These are phyloP conservation scores for Pollenia griseotomentosa DNA, from an alignment of 2,888 invertebrate genomes.

Conservation along the genomic window DNA sequence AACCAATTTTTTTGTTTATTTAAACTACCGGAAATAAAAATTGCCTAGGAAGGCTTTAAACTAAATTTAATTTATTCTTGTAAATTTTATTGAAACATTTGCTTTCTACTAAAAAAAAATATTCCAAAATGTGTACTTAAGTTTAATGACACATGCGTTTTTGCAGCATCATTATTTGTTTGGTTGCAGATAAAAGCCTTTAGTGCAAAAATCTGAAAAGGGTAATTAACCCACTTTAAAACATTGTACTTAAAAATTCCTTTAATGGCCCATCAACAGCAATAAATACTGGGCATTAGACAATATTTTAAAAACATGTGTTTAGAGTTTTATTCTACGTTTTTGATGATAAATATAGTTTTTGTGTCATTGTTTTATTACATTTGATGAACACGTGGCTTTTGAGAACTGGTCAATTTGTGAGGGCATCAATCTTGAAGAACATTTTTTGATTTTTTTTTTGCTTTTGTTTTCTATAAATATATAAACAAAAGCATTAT, in stretches of 20 bases:
- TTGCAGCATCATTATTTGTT: background rate
- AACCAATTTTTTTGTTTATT: background rate
- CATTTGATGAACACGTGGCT: background rate
- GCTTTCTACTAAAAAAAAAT: background rate
- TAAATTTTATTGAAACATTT: too few relatives aligned
- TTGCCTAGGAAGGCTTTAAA: background rate
- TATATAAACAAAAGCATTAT: too few relatives aligned
- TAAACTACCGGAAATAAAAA: background rate
- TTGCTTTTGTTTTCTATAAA: too few relatives aligned
- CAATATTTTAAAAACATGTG: background rate
- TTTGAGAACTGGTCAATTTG: background rate
- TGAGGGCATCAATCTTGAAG: too few relatives aligned
- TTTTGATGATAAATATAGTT: background rate
- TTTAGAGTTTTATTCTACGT: background rate
- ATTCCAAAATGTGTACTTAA: background rate
- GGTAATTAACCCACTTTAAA: background rate
- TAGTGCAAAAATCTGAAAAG: background rate
- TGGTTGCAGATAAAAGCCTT: background rate
- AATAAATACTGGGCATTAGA: conserved; percentile 36
- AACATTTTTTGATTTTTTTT: too few relatives aligned
- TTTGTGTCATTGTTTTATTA: conserved; percentile 7
- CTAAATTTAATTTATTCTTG: background rate
- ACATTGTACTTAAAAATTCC: background rate
- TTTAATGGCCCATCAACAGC: conserved; percentile 35
- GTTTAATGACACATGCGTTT: background rate